phyloP scores from a whole-genome alignment of 2,113 vertebrate genomes.

The Vulpes lagopus region DNA sequence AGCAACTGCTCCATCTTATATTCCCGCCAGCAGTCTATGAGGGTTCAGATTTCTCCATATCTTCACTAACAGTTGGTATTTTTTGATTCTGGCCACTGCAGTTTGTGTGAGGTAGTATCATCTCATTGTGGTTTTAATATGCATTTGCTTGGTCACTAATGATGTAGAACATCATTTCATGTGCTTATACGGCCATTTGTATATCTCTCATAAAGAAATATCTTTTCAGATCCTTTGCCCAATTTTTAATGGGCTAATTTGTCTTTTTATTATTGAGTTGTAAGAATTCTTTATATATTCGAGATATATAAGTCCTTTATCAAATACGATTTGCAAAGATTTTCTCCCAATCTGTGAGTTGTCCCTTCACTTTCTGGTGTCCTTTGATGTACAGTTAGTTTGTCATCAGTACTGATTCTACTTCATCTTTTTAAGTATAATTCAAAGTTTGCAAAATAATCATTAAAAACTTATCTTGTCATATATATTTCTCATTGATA shows the following conservation, averaged over 20 bases:
- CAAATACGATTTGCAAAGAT: background rate
- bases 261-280: background rate
- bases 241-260: conserved; percentile 9
- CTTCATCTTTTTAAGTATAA: background rate
- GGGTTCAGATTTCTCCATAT: background rate
- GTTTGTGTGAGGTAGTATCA: background rate
- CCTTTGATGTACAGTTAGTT: background rate
- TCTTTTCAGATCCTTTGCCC: background rate
- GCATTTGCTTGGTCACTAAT: background rate
- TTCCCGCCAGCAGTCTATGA: background rate
- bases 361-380: background rate
- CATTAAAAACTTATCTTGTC: background rate
- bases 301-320: background rate
- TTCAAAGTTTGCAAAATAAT: background rate
- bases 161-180: background rate
- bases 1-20: background rate
- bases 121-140: background rate
- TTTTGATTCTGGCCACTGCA: background rate
- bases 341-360: background rate
- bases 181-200: background rate
- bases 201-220: background rate
- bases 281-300: background rate
- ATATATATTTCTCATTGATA: conserved; percentile 22
- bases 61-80: background rate
- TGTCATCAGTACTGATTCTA: background rate